Evolutionary conservation across 2,888 invertebrate species (phyloP).

Genomic region (Cataglyphis rosenhaueri): DNA sequence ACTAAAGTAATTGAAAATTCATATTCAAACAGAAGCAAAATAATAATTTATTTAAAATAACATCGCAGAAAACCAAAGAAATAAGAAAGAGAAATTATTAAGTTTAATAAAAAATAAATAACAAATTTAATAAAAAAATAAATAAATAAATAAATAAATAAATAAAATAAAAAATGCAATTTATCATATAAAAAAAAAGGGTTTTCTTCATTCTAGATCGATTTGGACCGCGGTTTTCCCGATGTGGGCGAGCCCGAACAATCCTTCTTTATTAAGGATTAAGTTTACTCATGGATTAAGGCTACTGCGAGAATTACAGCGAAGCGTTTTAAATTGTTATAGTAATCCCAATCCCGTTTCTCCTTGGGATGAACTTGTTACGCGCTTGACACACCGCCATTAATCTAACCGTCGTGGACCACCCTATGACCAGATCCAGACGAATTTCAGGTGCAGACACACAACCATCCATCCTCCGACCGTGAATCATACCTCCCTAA

Average conservation of each 20-base stretch:
- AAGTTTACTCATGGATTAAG: constrained; percentile 39
- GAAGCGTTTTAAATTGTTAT: constrained; percentile 40
- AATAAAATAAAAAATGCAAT: not conserved
- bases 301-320: constrained; percentile 27
- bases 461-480: constrained; percentile 34
- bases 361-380: constrained; percentile 65
- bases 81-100: not conserved
- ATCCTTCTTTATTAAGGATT: constrained; percentile 26
- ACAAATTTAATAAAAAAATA: not conserved
- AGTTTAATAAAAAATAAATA: not conserved
- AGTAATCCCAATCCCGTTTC: constrained; percentile 19
- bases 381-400: constrained; percentile 54
- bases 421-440: not conserved
- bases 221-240: not conserved
- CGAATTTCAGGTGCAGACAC: constrained; percentile 59
- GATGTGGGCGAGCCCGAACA: not conserved
- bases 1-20: not conserved
- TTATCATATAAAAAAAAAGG: not conserved
- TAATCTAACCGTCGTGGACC: constrained; percentile 54
- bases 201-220: not conserved
- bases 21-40: not conserved
- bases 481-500: constrained; percentile 51
- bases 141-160: not conserved
- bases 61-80: not conserved
- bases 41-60: constrained; percentile 10